Percentiles rank a stretch among this genome's conserved stretches.
These are phyloP conservation scores for Eustalomyia histrio DNA, from an alignment of 2,888 invertebrate genomes.

Conservation along the genomic window DNA sequence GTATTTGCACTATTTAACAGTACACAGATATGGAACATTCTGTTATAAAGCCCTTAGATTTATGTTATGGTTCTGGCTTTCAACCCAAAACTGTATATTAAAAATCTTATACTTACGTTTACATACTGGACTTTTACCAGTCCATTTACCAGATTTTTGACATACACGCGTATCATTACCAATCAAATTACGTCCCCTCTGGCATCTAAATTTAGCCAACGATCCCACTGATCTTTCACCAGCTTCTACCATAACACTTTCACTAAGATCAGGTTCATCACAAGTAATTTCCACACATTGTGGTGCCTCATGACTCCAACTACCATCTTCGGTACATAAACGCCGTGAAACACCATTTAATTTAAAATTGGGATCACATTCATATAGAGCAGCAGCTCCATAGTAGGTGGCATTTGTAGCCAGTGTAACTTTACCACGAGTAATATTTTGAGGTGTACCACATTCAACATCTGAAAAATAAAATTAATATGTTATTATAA, in stretches of 20 bases:
- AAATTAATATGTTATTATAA: too few relatives aligned
- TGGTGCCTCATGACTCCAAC: conserved; percentile 93
- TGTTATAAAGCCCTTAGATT: too few relatives aligned
- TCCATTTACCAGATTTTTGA: conserved; percentile 89
- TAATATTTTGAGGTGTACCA: conserved; percentile 86
- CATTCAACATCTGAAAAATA: conserved; percentile 89
- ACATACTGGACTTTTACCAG: conserved; percentile 88
- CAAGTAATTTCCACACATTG: conserved; percentile 92
- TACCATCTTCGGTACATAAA: conserved; percentile 92
- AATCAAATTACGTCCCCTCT: conserved; percentile 88
- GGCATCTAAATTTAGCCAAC: conserved; percentile 89
- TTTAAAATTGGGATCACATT: conserved; percentile 89
- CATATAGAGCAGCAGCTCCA: conserved; percentile 91
- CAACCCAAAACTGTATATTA: too few relatives aligned
- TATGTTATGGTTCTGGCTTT: too few relatives aligned
- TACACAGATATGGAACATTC: too few relatives aligned
- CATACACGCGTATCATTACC: conserved; percentile 90
- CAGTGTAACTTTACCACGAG: conserved; percentile 87
- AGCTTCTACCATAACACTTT: conserved; percentile 82
- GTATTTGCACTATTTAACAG: too few relatives aligned
- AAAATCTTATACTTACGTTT: conserved; percentile 83
- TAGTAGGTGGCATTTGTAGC: conserved; percentile 94
- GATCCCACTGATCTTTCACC: conserved; percentile 88
- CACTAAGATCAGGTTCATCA: conserved; percentile 83
- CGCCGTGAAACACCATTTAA: conserved; percentile 91